Conservation (phyloP, 2,888 invertebrate genomes). For the Gibbula magus region DNA sequence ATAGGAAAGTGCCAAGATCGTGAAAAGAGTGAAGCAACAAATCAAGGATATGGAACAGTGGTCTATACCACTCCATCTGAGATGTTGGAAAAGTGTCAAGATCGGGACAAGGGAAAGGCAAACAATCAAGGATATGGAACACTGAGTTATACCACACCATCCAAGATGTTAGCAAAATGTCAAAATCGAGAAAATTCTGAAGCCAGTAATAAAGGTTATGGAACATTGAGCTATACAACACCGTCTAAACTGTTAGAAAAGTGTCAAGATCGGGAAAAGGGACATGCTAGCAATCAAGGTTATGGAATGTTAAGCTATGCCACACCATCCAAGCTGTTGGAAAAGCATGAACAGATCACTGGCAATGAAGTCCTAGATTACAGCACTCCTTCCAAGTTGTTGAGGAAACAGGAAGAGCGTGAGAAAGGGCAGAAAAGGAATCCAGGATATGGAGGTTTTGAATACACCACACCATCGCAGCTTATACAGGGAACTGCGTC, state of each 20-base stretch:
- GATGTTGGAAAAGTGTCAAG: constrained; percentile 10
- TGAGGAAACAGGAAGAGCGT: not conserved
- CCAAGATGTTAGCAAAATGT: not conserved
- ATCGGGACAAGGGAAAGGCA: not conserved
- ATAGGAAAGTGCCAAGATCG: not conserved
- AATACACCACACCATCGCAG: constrained; percentile 25
- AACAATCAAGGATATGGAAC: not conserved
- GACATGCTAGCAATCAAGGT: not conserved
- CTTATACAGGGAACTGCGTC: not conserved
- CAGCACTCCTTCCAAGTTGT: not conserved
- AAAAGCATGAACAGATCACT: not conserved
- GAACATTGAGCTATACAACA: not conserved
- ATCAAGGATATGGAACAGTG: not conserved
- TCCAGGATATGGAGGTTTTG: constrained; percentile 5
- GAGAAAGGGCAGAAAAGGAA: not conserved
- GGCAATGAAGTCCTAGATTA: not conserved
- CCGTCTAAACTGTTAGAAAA: constrained; percentile 24
- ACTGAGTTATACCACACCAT: constrained; percentile 10
- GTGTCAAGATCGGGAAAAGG: not conserved
- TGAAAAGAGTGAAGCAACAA: not conserved
- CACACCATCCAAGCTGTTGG: constrained; percentile 11
- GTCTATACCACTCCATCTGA: constrained; percentile 36
- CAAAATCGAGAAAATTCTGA: not conserved
- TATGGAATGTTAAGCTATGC: constrained; percentile 25
- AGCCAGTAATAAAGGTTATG: not conserved